Base-by-base conservation (phyloP, 2,113 vertebrate species). In the Rhineura floridana region DNA sequence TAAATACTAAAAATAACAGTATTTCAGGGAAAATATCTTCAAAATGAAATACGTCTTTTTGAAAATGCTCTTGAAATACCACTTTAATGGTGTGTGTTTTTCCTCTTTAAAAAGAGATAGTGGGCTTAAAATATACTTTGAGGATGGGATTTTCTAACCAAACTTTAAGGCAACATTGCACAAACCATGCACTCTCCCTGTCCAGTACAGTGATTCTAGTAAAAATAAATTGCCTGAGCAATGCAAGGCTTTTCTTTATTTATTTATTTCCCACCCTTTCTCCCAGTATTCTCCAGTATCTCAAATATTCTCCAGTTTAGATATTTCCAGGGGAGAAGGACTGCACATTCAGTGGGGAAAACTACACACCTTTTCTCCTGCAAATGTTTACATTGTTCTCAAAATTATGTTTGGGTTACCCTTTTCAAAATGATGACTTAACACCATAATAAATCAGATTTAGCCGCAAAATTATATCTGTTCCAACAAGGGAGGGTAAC, bases 11-110 rank as follows among this genome's bases (percentile, higher is more conserved):
- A 72, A 42, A 62, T 79, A 88, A 79, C 5, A 89, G 30, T 28
- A 81, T 82, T 89, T 59, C 82, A 84, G 50, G 81, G 79, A 76
- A 80, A 89, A 87, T 83, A 0, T 0, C 84, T 90, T 82, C 75
- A 42, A 84, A 75, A 67, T 25, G 50, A 85, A 69, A 59, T 2
- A 82, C n/a, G 81, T 79, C 44, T 85, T 86, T 89, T 81, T 85
- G 44, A 81, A 89, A 91, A 87, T 9, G 78, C 4, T 79, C 89
- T 50, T 77, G 46, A 67, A 91, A 69, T 3, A 80, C 8, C 0
- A 0, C n/a, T 2, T 55, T 76, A 63, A 72, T 33, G 70, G n/a
- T 65, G 46, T 8, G 30, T 42, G 70, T 75, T 59, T 28, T 55
- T 36, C 79, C 80, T 21, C 36, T 23, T 48, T 36, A 75, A 36